Conservation (phyloP, 35 echinoderm and acorn worm genomes). For the Stichopus chloronotus region DNA sequence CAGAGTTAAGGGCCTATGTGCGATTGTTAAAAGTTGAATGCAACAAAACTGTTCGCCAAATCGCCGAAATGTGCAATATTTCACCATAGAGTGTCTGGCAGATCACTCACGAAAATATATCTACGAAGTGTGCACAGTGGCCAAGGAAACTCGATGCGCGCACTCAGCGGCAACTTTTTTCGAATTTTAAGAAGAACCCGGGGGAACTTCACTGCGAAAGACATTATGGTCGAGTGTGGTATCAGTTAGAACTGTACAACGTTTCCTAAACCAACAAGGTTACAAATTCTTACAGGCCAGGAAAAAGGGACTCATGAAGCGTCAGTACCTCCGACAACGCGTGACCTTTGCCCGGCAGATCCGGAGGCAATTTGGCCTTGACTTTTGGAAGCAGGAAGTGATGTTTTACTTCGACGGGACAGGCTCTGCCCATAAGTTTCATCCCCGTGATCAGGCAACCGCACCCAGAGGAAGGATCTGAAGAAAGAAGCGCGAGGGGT, state of each 20-base stretch:
- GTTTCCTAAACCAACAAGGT: conserved; percentile 8
- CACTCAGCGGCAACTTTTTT: not conserved
- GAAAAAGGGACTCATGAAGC: not conserved
- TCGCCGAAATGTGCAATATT: not conserved
- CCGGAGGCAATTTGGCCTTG: no score
- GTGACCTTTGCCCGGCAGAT: not conserved
- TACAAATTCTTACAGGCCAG: not conserved
- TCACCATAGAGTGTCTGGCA: not conserved
- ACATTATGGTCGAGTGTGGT: not conserved
- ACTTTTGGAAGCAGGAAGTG: no score
- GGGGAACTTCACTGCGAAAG: conserved; percentile 17
- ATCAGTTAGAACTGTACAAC: conserved; percentile 8
- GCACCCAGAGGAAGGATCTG: not conserved
- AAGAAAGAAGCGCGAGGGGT: not conserved
- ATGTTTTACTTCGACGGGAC: no score
- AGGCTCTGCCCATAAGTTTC: not conserved
- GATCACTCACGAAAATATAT: not conserved
- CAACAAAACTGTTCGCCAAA: conserved; percentile 27
- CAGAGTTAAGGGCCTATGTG: conserved; percentile 3
- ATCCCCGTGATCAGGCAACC: not conserved
- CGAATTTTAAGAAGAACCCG: no score
- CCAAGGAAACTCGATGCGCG: not conserved
- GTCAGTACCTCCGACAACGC: not conserved
- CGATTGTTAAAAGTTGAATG: not conserved
- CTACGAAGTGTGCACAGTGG: not conserved